phyloP scores from a whole-genome alignment of 2,888 invertebrate species.

The Bhutanitis thaidina region DNA sequence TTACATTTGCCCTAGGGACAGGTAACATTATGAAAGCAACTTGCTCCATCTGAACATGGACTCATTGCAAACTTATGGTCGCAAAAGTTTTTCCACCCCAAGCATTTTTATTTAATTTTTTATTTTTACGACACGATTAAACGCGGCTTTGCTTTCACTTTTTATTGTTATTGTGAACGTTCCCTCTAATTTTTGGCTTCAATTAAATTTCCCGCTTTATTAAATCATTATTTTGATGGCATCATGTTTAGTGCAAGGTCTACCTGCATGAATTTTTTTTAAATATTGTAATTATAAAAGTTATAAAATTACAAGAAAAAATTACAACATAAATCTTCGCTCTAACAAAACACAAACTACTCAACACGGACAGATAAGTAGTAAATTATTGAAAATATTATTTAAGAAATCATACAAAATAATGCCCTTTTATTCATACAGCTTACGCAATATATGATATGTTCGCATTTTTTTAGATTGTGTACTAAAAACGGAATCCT shows the following conservation, averaged over 20 bases:
- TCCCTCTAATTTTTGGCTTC: constrained; percentile 76
- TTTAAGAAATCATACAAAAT: too few species aligned
- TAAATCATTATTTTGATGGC: constrained; percentile 65
- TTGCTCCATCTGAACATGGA: constrained; percentile 51
- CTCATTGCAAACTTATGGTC: constrained; percentile 72
- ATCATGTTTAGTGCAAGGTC: constrained; percentile 20
- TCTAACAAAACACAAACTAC: constrained; percentile 24
- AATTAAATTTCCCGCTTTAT: constrained; percentile 71
- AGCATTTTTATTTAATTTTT: constrained; percentile 77
- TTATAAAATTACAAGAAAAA: constrained; percentile 61
- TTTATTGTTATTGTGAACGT: constrained; percentile 77
- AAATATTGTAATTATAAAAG: too few species aligned
- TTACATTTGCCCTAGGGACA: constrained; percentile 47
- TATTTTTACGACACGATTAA: constrained; percentile 78
- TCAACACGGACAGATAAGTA: constrained; percentile 28
- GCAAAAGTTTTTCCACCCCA: constrained; percentile 70
- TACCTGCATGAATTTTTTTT: too few species aligned
- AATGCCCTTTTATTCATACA: too few species aligned
- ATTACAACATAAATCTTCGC: constrained; percentile 30
- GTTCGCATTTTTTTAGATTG: too few species aligned
- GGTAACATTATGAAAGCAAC: constrained; percentile 58
- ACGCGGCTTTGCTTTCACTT: constrained; percentile 77
- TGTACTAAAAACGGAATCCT: too few species aligned
- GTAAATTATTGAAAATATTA: constrained; percentile 23
- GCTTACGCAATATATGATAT: too few species aligned